Evolutionary conservation across 2,797 vertebrate species (phyloP).

Genomic region (Choloepus didactylus): DNA sequence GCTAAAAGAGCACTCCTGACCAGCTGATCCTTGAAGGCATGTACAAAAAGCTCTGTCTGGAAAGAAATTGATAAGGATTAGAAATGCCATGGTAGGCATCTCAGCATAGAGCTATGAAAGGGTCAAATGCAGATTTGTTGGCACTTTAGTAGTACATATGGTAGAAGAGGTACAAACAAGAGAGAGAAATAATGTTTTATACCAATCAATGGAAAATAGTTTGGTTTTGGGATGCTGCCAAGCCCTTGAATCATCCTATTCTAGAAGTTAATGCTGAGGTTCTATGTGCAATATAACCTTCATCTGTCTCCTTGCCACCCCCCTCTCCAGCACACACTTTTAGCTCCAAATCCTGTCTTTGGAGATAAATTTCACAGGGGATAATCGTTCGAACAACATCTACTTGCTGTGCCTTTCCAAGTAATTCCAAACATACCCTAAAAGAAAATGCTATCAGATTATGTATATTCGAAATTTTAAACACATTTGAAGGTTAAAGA

Average conservation of each 20-base stretch:
- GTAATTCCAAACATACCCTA: conserved; percentile 52
- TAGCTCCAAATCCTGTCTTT: background rate
- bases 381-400: conserved; percentile 65
- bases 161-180: background rate
- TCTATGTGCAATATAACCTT: conserved; percentile 46
- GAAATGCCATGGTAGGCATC: conserved; percentile 16
- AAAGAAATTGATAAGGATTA: conserved; percentile 67
- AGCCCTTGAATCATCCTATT: conserved; percentile 45
- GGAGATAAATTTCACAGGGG: conserved; percentile 17
- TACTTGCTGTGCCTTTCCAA: conserved; percentile 59
- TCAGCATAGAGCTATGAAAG: background rate
- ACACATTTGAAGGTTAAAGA: background rate
- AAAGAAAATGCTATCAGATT: conserved; percentile 27
- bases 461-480: conserved; percentile 42
- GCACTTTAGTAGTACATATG: background rate
- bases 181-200: conserved; percentile 65
- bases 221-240: conserved; percentile 47
- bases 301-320: conserved; percentile 62
- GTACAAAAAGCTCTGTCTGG: conserved; percentile 97
- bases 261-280: conserved; percentile 56
- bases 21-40: conserved; percentile 97
- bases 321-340: background rate
- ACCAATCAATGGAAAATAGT: conserved; percentile 56
- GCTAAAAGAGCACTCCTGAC: conserved; percentile 96
- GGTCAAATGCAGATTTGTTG: conserved; percentile 36